Evolutionary conservation across 2,797 vertebrate genomes (phyloP), one percentile per base, ranked within the genome.

Genomic region (Neomorphus geoffroyi): DNA sequence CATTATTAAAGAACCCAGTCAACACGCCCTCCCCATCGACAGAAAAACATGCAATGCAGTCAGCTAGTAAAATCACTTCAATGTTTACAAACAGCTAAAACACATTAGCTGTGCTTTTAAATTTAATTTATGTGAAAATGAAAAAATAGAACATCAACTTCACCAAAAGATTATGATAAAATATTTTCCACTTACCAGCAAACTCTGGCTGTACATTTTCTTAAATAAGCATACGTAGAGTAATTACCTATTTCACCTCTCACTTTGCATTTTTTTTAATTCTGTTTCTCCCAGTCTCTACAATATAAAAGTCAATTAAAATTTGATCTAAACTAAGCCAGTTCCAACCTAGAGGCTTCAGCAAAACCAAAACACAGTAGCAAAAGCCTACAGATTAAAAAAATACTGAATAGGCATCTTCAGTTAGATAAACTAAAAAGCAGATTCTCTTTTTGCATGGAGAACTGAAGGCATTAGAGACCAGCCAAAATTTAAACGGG

Each of bases 341-440:
- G 37, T 73, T 58, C 21, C 48, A 93, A 72, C 23, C 5, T 0
- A 37, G 54, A 54, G 39, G 46, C 30, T 81, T 56, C 33, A 94
- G 82, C 4, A 7, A 80, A 80, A 77, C 43, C n/a, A 48, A 70
- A 90, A 43, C 23, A 62, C 54, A 41, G 18, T 13, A 77, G n/a
- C 3, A 2, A 53, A 61, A 57, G 43, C 0, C 0, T 17, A 60
- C 1, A 41, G 18, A 48, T 33, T n/a, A 1, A 54, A 64, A 81
- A 67, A 77, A 10, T 2, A 48, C 23, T 50, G 45, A 32, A 5
- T 1, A 56, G 26, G 14, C 39, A 62, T 24, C n/a, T 45, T 65
- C 11, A 65, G 27, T 6, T 27, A 48, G 56, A 19, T 22, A 50
- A 32, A 43, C 72, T 24, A n/a, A 86, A 86, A 81, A 74, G 22